phyloP scores from a whole-genome alignment of 2,113 vertebrate species.

The Gallinago media region DNA sequence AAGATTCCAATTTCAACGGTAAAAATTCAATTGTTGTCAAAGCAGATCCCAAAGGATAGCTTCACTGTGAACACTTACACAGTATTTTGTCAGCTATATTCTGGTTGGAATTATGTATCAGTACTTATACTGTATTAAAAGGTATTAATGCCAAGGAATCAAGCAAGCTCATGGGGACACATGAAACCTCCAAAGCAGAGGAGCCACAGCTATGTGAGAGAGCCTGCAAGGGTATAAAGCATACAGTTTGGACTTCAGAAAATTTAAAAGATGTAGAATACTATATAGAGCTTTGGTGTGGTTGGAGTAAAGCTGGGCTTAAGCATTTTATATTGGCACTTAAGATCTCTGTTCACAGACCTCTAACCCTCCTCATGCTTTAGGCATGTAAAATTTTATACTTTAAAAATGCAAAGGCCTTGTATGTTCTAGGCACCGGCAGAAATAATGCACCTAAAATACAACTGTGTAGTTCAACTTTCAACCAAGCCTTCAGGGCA shows the following conservation, averaged over 20 bases:
- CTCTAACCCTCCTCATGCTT: background rate
- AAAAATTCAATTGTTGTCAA: background rate
- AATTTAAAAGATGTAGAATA: background rate
- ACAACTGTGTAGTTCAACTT: background rate
- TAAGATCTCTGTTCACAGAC: background rate
- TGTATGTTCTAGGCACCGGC: background rate
- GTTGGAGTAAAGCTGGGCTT: background rate
- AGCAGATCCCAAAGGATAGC: background rate
- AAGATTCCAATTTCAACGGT: background rate
- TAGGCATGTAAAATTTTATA: background rate
- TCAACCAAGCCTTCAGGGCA: background rate
- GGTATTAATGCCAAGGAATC: background rate
- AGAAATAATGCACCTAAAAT: background rate
- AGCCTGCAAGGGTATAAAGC: background rate
- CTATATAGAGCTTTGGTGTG: background rate
- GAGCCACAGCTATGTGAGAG: background rate
- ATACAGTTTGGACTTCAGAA: background rate
- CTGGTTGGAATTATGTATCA: background rate
- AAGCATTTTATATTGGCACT: background rate
- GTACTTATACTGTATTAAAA: background rate
- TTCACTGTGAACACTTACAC: background rate
- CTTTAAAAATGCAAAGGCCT: background rate
- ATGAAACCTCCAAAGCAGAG: background rate
- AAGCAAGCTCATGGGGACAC: background rate
- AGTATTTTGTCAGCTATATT: background rate